Conservation (phyloP, 2,113 vertebrate genomes). For the Asarcornis scutulata region DNA sequence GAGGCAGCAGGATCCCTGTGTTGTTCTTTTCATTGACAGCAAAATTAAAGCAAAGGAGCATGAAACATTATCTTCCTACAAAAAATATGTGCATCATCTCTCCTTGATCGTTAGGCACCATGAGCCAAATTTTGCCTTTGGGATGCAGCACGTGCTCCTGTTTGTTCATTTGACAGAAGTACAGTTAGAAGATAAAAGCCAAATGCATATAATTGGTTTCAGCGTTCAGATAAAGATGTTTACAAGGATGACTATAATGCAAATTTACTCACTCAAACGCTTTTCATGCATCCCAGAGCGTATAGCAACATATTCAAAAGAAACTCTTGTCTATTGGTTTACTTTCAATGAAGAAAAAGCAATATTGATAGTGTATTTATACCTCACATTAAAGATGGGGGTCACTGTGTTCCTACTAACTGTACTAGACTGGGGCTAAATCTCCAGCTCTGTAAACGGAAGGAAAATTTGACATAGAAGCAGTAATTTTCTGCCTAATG, state of each 20-base stretch:
- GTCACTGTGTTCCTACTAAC: neutral
- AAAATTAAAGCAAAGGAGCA: neutral
- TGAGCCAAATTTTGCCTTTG: neutral
- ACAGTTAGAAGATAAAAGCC: neutral
- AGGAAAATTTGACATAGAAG: neutral
- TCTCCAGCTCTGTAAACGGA: neutral
- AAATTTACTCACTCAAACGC: neutral
- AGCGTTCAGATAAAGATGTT: neutral
- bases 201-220: neutral
- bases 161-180: neutral
- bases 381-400: neutral
- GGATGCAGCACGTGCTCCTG: neutral
- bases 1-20: neutral
- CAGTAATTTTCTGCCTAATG: neutral
- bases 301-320: neutral
- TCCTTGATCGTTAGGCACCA: neutral
- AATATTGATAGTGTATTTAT: neutral
- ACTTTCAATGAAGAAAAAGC: neutral
- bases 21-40: neutral
- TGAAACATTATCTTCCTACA: neutral
- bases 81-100: neutral
- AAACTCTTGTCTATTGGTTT: neutral
- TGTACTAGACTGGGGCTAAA: neutral
- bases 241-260: neutral
- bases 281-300: neutral